Percentiles rank a stretch among this genome's conserved stretches.
Conservation (phyloP, 2,113 vertebrate genomes). For the Heptranchias perlo region DNA sequence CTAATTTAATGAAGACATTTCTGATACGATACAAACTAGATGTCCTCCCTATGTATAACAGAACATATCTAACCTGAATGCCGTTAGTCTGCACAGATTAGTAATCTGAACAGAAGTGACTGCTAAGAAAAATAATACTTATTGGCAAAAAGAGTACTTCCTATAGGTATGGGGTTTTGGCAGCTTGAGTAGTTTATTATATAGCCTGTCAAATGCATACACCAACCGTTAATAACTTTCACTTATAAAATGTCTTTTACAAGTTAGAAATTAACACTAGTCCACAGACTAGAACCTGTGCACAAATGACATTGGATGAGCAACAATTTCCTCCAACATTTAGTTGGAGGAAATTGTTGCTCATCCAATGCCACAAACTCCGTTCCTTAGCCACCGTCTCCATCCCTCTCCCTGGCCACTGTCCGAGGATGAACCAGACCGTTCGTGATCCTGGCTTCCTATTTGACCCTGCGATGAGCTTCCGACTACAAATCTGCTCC, state of each 20-base stretch:
- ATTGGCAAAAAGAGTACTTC: neutral
- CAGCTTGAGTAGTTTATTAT: neutral
- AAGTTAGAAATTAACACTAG: neutral
- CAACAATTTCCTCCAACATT: too few species aligned
- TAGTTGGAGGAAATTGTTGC: too few species aligned
- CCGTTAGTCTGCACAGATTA: neutral
- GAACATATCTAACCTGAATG: neutral
- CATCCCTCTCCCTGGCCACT: too few species aligned
- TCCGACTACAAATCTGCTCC: too few species aligned
- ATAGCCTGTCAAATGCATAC: neutral
- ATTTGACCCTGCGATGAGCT: too few species aligned
- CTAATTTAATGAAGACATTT: neutral
- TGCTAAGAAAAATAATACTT: neutral
- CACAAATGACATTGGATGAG: neutral
- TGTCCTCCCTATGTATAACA: neutral
- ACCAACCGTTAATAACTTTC: neutral
- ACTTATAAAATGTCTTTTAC: neutral
- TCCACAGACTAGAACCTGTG: neutral
- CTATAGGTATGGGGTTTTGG: neutral
- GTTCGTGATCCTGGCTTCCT: too few species aligned
- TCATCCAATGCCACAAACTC: too few species aligned
- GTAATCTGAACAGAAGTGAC: neutral
- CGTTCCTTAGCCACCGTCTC: too few species aligned
- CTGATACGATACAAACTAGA: neutral
- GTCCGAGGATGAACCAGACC: too few species aligned